Conservation (phyloP, 2,888 invertebrate genomes). For the Meta bourneti region DNA sequence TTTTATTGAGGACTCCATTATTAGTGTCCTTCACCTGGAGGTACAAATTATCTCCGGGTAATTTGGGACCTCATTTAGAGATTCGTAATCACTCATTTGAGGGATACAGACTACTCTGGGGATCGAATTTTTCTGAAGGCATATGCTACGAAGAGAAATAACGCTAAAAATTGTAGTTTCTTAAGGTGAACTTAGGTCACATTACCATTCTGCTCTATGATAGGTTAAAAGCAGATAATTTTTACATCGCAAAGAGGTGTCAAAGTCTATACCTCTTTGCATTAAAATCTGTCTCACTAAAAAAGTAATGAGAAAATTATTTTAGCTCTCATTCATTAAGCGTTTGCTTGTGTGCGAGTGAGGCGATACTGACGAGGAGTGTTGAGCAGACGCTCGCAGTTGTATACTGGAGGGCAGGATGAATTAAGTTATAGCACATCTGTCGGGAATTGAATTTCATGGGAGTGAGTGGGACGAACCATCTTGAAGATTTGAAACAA, state of each 20-base stretch:
- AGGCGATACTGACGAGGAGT: background rate
- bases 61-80: no score
- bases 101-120: no score
- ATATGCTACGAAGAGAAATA: no score
- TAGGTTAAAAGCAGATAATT: no score
- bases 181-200: no score
- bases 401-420: background rate
- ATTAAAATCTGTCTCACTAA: slow-evolving; percentile 22
- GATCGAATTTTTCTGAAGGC: no score
- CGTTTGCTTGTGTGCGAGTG: background rate
- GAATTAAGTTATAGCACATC: slow-evolving; percentile 27
- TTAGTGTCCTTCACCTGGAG: no score
- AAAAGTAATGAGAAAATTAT: slow-evolving; percentile 30
- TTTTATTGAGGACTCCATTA: background rate
- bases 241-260: no score
- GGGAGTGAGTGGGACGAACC: background rate
- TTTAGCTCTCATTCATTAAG: slow-evolving; percentile 45
- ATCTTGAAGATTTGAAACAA: background rate
- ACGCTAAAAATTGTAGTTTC: no score
- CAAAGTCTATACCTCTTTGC: slow-evolving; percentile 57
- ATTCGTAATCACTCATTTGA: no score
- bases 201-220: no score
- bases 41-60: no score
- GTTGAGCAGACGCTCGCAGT: background rate
- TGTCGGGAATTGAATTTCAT: slow-evolving; percentile 40